Percentiles rank a stretch among this genome's conserved stretches.
phyloP scores from a whole-genome alignment of 2,888 invertebrate genomes.

The Steromphala cineraria region DNA sequence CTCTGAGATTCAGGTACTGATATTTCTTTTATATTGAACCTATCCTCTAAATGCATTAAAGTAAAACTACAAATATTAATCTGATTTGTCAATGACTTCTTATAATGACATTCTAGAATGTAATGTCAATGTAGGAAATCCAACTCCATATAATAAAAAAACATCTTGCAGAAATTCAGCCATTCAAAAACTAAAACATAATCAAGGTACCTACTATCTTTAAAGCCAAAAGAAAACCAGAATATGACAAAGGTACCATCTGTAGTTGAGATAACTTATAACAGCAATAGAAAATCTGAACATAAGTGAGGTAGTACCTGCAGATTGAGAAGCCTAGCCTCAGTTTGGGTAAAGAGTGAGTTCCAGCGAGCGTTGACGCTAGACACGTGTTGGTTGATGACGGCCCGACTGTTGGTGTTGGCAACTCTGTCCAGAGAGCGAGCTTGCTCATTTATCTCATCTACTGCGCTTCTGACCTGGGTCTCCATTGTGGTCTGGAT shows the following conservation, averaged over 20 bases:
- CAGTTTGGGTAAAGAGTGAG: slow-evolving; percentile 49
- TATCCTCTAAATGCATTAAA: too few species aligned
- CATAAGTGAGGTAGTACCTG: slow-evolving; percentile 49
- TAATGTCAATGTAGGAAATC: too few species aligned
- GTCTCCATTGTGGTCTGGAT: slow-evolving; percentile 77
- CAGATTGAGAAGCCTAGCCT: slow-evolving; percentile 55
- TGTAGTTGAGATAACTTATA: slow-evolving; percentile 57
- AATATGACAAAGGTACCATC: slow-evolving; percentile 40
- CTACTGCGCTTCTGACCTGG: slow-evolving; percentile 87
- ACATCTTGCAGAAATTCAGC: neutral
- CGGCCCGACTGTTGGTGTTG: slow-evolving; percentile 77
- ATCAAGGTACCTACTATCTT: too few species aligned
- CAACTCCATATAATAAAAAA: too few species aligned
- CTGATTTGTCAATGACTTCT: too few species aligned
- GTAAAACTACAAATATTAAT: too few species aligned
- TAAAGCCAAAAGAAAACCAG: neutral
- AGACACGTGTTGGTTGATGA: slow-evolving; percentile 48
- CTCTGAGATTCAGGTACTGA: too few species aligned
- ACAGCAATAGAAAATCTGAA: neutral
- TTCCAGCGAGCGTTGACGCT: slow-evolving; percentile 64
- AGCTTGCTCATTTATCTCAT: slow-evolving; percentile 87
- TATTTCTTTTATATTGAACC: too few species aligned
- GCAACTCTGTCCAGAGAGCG: slow-evolving; percentile 83
- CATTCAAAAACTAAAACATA: neutral
- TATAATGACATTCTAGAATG: too few species aligned